phyloP scores from a whole-genome alignment of 2,888 invertebrate species.

The Sinodicranocentrus sp. region DNA sequence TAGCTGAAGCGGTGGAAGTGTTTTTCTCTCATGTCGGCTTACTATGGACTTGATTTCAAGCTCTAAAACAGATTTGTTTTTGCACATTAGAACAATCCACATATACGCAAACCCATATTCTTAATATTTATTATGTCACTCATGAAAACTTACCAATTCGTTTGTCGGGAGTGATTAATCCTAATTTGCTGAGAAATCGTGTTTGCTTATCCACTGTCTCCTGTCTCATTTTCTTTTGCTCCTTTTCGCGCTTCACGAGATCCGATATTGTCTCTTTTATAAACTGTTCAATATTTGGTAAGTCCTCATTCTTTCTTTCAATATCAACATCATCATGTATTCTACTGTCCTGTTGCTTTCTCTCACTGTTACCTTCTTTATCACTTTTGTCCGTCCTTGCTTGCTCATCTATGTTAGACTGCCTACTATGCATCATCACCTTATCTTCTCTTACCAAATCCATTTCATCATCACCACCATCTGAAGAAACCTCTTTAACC shows the following conservation, averaged over 20 bases:
- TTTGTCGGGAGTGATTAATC: conserved; percentile 70
- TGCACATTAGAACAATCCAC: background rate
- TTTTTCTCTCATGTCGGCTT: conserved; percentile 69
- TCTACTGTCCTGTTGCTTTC: conserved; percentile 34
- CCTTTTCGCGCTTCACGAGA: conserved; percentile 59
- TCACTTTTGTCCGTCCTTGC: background rate
- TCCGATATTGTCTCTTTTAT: conserved; percentile 69
- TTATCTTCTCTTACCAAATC: background rate
- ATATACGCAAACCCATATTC: background rate
- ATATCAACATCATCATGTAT: conserved; percentile 42
- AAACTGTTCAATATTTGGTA: conserved; percentile 64
- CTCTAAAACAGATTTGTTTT: conserved; percentile 55
- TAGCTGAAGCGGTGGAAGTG: conserved; percentile 70
- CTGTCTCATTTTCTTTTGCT: conserved; percentile 41
- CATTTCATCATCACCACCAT: background rate
- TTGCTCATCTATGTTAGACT: too few species aligned
- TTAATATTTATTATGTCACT: background rate
- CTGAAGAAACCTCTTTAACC: too few species aligned
- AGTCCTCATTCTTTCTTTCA: conserved; percentile 57
- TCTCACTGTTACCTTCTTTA: conserved; percentile 53
- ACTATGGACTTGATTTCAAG: conserved; percentile 72
- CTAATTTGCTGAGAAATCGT: conserved; percentile 68
- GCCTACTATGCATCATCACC: too few species aligned
- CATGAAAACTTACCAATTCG: conserved; percentile 64
- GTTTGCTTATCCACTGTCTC: conserved; percentile 61